A percentile compares a stretch with the other conserved stretches of the same genome.
These are phyloP conservation scores for Prosapia bicincta DNA, from an alignment of 2,888 invertebrate genomes.

Conservation along the genomic window DNA sequence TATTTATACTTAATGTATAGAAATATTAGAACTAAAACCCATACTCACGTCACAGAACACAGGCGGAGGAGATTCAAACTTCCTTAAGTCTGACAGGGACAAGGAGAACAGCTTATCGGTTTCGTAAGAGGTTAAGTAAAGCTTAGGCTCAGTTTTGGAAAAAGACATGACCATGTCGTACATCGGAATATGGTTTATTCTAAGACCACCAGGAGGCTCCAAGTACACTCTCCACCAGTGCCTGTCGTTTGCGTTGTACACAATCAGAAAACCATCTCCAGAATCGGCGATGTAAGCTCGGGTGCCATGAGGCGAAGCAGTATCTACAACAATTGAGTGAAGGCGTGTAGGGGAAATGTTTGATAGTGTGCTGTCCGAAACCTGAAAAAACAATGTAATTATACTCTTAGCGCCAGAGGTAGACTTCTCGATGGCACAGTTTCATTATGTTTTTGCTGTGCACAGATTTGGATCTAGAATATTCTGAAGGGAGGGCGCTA, in stretches of 20 bases:
- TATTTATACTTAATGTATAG: too few relatives aligned
- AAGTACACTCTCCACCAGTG: not conserved
- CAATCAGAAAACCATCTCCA: not conserved
- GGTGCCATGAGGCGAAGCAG: not conserved
- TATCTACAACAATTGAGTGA: not conserved
- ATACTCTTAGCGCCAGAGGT: too few relatives aligned
- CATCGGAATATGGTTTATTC: not conserved
- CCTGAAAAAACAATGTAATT: too few relatives aligned
- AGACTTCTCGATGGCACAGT: too few relatives aligned
- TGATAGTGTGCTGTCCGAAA: not conserved
- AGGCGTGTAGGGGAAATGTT: not conserved
- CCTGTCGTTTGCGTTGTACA: not conserved
- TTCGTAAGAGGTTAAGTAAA: not conserved
- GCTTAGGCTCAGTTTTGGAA: not conserved
- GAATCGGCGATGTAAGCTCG: not conserved
- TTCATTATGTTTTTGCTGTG: too few relatives aligned
- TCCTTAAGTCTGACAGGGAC: not conserved
- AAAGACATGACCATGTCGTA: not conserved
- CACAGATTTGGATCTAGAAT: too few relatives aligned
- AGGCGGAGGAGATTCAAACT: not conserved
- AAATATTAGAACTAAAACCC: too few relatives aligned
- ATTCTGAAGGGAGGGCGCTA: too few relatives aligned
- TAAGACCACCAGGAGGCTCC: not conserved
- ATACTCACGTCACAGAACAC: not conserved
- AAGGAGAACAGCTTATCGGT: not conserved